Base-by-base conservation (phyloP, 1,140 invertebrate genomes). In the Drosophila sucinea region DNA sequence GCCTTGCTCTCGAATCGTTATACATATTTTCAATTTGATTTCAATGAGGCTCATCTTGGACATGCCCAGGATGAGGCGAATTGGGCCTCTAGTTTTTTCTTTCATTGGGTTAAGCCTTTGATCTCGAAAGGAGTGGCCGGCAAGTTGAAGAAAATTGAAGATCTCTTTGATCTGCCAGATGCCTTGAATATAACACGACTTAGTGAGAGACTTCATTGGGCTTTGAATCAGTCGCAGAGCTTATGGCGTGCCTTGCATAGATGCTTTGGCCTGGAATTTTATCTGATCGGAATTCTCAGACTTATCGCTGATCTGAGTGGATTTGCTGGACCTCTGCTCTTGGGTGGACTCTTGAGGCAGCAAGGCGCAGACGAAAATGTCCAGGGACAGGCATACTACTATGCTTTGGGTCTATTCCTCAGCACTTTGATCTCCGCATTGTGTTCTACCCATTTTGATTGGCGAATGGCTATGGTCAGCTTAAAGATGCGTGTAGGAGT, bases 371-470 rank as follows among this genome's bases (percentile, higher is more conserved):
- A 58, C 7, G 67, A 35, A 11, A 44, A 6, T 29, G 35, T 40
- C 94, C 94, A 70, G 90, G 93, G 55, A 94, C 96, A 77, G 25
- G 77, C 92, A 0, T 98, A 97, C 92, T 90, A 95, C 2, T 98
- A 97, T 92, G 97, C 97, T 7, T 92, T 92, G 29, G 95, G 95
- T 1, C 93, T 99, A 57, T 94, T 96, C 84, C 68, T 93, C 1
- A 94, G 94, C 27, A 94, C 96, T 5, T 76, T 97, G 27, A 85
- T 96, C 51, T 94, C 94, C 63, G 95, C 98, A 0, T 92, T 99
- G 41, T 96, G 95, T 77, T 96, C 95, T 77, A 94, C 95, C 2
- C 98, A 99, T 91, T 99, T 98, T 93, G 97, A 96, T 86, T 99
- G 98, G 93, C 93, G 94, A 60, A 96, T 99, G 93, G 94, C 95